A percentile compares a stretch with the other conserved stretches of the same genome.
Conservation (phyloP, 2,797 vertebrate species). For the Spinus pinus region DNA sequence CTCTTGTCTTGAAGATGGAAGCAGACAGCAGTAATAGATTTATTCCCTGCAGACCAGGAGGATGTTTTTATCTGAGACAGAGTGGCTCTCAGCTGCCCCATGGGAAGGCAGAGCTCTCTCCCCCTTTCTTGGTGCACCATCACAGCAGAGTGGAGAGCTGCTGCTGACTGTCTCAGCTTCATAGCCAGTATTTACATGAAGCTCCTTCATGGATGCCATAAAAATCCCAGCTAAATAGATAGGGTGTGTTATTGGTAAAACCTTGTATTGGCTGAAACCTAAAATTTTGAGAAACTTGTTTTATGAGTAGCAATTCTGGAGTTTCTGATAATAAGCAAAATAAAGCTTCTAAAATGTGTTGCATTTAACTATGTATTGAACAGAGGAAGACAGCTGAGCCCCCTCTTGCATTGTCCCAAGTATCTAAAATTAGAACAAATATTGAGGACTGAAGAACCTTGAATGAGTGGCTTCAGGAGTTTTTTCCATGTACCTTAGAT, state of each 20-base stretch:
- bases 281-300: not conserved
- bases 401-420: not conserved
- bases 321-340: not conserved
- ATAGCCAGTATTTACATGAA: not conserved
- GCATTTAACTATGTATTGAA: not conserved
- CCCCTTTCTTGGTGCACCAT: not conserved
- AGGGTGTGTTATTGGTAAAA: not conserved
- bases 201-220: not conserved
- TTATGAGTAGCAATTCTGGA: not conserved
- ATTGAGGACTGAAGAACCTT: not conserved
- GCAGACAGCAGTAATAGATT: conserved; percentile 24
- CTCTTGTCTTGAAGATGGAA: not conserved
- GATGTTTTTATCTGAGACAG: not conserved
- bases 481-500: not conserved
- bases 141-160: not conserved
- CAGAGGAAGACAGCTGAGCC: not conserved
- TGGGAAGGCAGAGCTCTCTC: not conserved
- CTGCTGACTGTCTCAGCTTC: not conserved
- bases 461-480: not conserved
- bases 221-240: not conserved
- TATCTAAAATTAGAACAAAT: not conserved
- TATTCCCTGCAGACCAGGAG: not conserved
- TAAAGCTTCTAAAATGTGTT: not conserved
- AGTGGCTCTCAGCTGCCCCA: not conserved
- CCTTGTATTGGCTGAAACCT: not conserved